phyloP scores from a whole-genome alignment of 2,113 vertebrate species.

The Dasyornis broadbenti region DNA sequence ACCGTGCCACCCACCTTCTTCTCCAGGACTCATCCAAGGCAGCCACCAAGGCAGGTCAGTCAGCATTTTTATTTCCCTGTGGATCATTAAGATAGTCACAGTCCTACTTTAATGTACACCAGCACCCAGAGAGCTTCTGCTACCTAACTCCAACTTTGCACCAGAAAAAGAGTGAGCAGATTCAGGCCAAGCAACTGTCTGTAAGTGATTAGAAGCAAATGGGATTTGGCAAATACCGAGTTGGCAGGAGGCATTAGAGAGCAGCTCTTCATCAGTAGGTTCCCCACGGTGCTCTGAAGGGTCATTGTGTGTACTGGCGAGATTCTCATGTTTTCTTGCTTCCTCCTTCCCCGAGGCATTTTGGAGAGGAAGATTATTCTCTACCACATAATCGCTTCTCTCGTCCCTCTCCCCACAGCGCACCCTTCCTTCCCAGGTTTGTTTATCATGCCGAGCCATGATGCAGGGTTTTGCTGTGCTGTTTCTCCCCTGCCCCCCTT shows the following conservation, averaged over 20 bases:
- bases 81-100: not conserved
- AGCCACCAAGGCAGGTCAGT: not conserved
- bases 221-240: not conserved
- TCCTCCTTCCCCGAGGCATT: not conserved
- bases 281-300: slow-evolving; percentile 3
- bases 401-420: not conserved
- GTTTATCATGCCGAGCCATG: not conserved
- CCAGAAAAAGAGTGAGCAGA: not conserved
- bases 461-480: not conserved
- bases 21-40: not conserved
- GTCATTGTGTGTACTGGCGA: not conserved
- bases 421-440: not conserved
- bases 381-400: not conserved
- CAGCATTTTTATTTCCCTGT: not conserved
- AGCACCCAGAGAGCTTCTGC: not conserved
- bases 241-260: slow-evolving; percentile 16
- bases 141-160: not conserved
- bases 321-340: slow-evolving; percentile 8
- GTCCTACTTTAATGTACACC: not conserved
- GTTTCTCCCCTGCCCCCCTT: not conserved
- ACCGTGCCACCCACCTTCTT: not conserved
- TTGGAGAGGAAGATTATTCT: not conserved
- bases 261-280: not conserved
- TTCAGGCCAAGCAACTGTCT: not conserved
- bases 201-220: slow-evolving; percentile 36